Percentiles rank a stretch among this genome's conserved stretches.
Evolutionary conservation across 1,140 invertebrate species (phyloP).

Genomic region (Euborellia annulipes): DNA sequence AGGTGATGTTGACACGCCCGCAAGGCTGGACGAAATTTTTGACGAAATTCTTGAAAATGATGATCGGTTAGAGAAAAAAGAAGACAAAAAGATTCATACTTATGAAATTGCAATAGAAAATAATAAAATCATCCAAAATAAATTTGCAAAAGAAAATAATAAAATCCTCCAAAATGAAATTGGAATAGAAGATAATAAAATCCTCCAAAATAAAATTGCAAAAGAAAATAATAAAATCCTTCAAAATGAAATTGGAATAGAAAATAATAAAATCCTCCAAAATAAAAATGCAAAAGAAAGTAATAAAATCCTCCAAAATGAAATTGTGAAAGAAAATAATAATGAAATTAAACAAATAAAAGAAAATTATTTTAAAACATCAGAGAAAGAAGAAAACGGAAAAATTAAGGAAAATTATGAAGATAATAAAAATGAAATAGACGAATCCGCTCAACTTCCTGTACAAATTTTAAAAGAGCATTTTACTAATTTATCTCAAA

Average conservation of each 20-base stretch:
- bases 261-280: conserved; percentile 2
- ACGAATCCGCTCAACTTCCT: too few relatives aligned
- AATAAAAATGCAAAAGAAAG: neutral
- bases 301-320: neutral
- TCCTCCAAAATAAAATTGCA: neutral
- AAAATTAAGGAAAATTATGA: neutral
- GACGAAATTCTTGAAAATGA: too few relatives aligned
- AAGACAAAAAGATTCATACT: neutral
- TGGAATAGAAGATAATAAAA: too few relatives aligned
- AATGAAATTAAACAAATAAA: too few relatives aligned
- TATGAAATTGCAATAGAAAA: too few relatives aligned
- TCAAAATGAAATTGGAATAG: neutral
- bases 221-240: conserved; percentile 1
- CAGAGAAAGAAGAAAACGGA: neutral
- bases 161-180: neutral
- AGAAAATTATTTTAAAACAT: too few relatives aligned
- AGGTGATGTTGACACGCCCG: too few relatives aligned
- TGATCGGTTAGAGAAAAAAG: neutral
- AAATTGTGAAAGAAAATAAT: neutral
- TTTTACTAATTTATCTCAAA: neutral
- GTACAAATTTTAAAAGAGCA: neutral
- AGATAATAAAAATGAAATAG: too few relatives aligned
- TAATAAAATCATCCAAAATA: too few relatives aligned
- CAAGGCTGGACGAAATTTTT: too few relatives aligned
- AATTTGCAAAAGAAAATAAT: neutral